phyloP scores from a whole-genome alignment of 2,888 invertebrate species.

The Archips crataeganus region DNA sequence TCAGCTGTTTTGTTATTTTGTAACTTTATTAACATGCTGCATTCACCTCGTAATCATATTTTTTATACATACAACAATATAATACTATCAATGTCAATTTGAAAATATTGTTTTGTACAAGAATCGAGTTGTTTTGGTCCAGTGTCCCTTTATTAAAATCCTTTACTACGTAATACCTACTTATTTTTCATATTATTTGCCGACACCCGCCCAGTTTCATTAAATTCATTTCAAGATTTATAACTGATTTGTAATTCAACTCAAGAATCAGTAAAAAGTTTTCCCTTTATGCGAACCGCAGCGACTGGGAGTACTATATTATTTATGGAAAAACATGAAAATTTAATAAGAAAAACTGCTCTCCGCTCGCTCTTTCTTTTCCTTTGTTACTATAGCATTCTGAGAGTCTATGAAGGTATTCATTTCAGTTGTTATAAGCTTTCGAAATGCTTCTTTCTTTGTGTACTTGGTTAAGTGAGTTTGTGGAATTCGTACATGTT shows the following conservation, averaged over 20 bases:
- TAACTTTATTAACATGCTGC: no score
- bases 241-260: conserved; percentile 43
- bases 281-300: conserved; percentile 48
- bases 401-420: conserved; percentile 35
- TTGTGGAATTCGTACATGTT: background rate
- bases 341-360: conserved; percentile 59
- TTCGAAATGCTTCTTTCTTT: conserved; percentile 23
- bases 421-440: conserved; percentile 27
- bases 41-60: no score
- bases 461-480: conserved; percentile 23
- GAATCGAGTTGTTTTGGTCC: no score
- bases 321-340: conserved; percentile 70
- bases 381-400: conserved; percentile 41
- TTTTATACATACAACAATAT: no score
- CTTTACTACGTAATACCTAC: no score
- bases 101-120: no score
- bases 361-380: conserved; percentile 40
- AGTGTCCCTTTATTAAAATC: no score
- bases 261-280: conserved; percentile 44
- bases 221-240: conserved; percentile 42
- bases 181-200: no score
- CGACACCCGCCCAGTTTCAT: conserved; percentile 27
- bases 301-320: conserved; percentile 56
- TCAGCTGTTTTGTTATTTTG: no score
- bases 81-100: no score